These are phyloP conservation scores for Siniperca chuatsi DNA, from an alignment of 2,113 vertebrate genomes.

Conservation along the genomic window DNA sequence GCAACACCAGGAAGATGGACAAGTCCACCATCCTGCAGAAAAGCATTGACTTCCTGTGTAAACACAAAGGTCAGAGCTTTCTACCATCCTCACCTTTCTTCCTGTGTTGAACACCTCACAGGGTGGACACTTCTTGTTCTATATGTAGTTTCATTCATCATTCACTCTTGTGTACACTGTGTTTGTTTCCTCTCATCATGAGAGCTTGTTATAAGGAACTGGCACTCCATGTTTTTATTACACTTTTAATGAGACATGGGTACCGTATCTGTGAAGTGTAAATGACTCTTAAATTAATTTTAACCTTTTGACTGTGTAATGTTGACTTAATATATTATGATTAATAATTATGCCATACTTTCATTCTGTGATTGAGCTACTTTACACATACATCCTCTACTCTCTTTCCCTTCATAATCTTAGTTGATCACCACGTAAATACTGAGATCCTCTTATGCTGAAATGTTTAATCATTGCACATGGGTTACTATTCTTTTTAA, in stretches of 20 bases:
- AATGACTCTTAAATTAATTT: neutral
- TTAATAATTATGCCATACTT: neutral
- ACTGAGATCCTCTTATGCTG: neutral
- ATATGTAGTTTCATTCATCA: constrained; percentile 30
- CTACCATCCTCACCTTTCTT: constrained; percentile 28
- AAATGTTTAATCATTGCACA: neutral
- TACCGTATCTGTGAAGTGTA: neutral
- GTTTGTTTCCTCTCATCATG: constrained; percentile 17
- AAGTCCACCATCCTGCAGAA: constrained; percentile 99
- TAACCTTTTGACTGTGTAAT: neutral
- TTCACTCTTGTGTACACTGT: neutral
- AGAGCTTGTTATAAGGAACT: neutral
- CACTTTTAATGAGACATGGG: constrained; percentile 23
- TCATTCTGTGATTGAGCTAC: neutral
- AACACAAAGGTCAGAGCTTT: constrained; percentile 92
- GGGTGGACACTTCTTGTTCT: neutral
- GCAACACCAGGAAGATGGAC: constrained; percentile 99
- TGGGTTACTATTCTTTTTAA: neutral
- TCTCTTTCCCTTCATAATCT: neutral
- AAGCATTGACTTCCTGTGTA: constrained; percentile 99
- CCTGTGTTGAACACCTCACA: constrained; percentile 31
- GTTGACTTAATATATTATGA: neutral
- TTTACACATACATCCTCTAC: neutral
- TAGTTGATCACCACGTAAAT: neutral
- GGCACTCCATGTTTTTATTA: constrained; percentile 7